phyloP scores from a whole-genome alignment of 2,113 vertebrate genomes.

The Sarotherodon lohbergeri region DNA sequence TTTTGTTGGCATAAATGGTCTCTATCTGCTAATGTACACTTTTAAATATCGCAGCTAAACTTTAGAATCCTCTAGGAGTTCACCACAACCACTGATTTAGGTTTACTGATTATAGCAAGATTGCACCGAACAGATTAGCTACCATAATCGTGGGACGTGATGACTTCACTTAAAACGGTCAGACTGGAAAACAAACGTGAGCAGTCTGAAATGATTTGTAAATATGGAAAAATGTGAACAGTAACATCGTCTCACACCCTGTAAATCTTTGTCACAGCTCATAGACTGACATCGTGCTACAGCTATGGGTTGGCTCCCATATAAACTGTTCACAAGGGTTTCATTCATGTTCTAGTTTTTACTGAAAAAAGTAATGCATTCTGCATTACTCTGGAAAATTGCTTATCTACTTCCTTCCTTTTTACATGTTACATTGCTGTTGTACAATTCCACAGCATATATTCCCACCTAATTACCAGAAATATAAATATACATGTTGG shows the following conservation, averaged over 20 bases:
- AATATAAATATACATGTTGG: not conserved
- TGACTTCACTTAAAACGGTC: not conserved
- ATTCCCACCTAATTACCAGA: not conserved
- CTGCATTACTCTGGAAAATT: not conserved
- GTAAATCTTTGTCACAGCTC: not conserved
- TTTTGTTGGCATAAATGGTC: not conserved
- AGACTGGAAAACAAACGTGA: not conserved
- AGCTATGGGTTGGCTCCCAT: not conserved
- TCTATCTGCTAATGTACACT: not conserved
- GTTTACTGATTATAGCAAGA: not conserved
- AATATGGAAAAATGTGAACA: not conserved
- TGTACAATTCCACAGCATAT: not conserved
- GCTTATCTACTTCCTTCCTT: not conserved
- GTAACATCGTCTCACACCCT: not conserved
- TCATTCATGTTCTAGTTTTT: not conserved
- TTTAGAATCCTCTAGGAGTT: not conserved
- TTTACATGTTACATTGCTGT: not conserved
- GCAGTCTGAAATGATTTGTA: not conserved
- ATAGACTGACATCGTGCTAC: not conserved
- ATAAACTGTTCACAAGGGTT: not conserved
- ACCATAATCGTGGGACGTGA: not conserved
- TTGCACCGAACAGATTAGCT: not conserved
- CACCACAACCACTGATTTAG: not conserved
- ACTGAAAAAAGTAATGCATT: not conserved
- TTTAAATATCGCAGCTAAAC: not conserved